Conservation (phyloP, 2,888 invertebrate species). For the Sylvicola cinctus region DNA sequence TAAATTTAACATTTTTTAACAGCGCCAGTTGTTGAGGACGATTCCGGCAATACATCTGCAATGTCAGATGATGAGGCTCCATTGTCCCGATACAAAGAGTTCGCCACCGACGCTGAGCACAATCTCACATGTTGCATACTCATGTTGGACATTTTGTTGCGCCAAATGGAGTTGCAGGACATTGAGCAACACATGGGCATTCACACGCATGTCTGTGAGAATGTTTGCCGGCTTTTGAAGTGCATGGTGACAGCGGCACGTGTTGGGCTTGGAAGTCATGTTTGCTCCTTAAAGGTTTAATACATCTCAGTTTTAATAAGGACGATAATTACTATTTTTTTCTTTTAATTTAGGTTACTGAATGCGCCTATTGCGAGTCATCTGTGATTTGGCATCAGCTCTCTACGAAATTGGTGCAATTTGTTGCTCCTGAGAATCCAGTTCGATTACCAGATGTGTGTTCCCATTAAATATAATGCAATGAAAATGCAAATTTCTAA, state of each 20-base stretch:
- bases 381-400: conserved; percentile 90
- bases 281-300: conserved; percentile 29
- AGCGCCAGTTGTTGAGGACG: conserved; percentile 47
- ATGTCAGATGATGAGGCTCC: conserved; percentile 47
- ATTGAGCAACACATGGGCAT: conserved; percentile 63
- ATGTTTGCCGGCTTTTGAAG: conserved; percentile 51
- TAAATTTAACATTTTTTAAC: conserved; percentile 1
- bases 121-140: conserved; percentile 89
- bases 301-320: background rate
- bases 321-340: background rate
- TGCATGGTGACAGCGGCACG: conserved; percentile 56
- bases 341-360: conserved; percentile 23
- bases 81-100: conserved; percentile 38
- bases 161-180: conserved; percentile 83
- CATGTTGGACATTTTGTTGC: conserved; percentile 85
- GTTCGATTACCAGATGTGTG: conserved; percentile 57
- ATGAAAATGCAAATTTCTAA: background rate
- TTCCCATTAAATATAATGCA: conserved; percentile 7
- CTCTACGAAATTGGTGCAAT: conserved; percentile 56
- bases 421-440: conserved; percentile 53
- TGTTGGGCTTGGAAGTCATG: conserved; percentile 39
- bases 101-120: conserved; percentile 46
- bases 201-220: conserved; percentile 49
- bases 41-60: conserved; percentile 43
- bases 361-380: conserved; percentile 85